Evolutionary conservation across 2,888 invertebrate genomes (phyloP), one percentile per base, ranked within the genome.

Genomic region (Oxycera nigricornis): DNA sequence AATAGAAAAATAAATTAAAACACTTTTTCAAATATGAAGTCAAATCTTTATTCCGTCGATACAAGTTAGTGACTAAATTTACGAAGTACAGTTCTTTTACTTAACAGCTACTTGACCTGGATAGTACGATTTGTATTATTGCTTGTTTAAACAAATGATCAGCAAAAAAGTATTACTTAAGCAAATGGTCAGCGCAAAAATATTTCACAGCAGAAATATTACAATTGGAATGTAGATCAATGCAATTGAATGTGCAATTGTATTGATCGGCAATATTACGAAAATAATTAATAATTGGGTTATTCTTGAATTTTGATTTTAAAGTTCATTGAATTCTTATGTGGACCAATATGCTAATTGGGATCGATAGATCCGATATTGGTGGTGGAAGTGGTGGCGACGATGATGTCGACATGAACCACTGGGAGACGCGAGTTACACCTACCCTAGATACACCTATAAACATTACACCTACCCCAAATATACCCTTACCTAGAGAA

Each of bases 341-440:
- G 55, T 24, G 20, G 55, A 55, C 22, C 55, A 55, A 55, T 55
- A 55, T 55, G 1, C 6, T 55, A 14, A 55, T 55, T 3, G 55
- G 55, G 6, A 55, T 22, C 24, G 55, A 55, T 55, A 24, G 1
- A 22, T 55, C 55, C 14, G 55, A 4, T 55, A 55, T 55, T 55
- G 55, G 55, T 55, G 24, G 14, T 55, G 55, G 55, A 55, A 55
- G 55, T 24, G 55, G 55, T 55, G 55, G 55, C 24, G 55, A 22
- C 55, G 55, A 22, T 55, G 24, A 24, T 24, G 55, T 55, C 55
- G 55, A 55, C 55, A 55, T 55, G 24, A 55, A 20, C 55, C 55
- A n/a, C n/a, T n/a, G n/a, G n/a, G n/a, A n/a, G n/a, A n/a, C n/a
- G n/a, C n/a, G n/a, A n/a, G n/a, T n/a, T n/a, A n/a, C n/a, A n/a